Evolutionary conservation across 1,140 invertebrate species (phyloP).

Genomic region (Diabrotica undecimpunctata): DNA sequence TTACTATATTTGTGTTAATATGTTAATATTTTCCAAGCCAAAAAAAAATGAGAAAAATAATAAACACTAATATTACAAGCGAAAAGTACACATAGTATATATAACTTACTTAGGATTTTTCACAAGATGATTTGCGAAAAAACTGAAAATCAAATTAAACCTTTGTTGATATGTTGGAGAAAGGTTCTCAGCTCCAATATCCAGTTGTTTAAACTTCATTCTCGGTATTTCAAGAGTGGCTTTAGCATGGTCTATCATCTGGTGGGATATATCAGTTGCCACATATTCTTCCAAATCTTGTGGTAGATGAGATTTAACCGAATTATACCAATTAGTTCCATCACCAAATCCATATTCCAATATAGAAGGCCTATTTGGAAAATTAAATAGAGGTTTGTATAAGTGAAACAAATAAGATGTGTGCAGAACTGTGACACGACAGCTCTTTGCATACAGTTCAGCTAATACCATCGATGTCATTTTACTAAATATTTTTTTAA

Average conservation of each 20-base stretch:
- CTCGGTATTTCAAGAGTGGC: not conserved
- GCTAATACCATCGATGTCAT: too few relatives aligned
- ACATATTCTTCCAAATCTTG: not conserved
- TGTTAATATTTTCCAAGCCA: too few relatives aligned
- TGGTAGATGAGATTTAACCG: not conserved
- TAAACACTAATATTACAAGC: too few relatives aligned
- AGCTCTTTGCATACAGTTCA: too few relatives aligned
- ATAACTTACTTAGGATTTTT: not conserved
- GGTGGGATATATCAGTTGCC: not conserved
- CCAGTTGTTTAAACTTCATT: not conserved
- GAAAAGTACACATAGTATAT: too few relatives aligned
- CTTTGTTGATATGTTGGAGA: not conserved
- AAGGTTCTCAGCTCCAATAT: not conserved
- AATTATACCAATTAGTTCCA: not conserved
- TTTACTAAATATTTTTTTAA: too few relatives aligned
- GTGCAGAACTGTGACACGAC: too few relatives aligned
- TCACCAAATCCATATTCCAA: not conserved
- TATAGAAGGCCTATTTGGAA: not conserved
- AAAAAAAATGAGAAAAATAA: too few relatives aligned
- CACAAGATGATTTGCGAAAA: not conserved
- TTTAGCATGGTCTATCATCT: not conserved
- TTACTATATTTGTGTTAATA: too few relatives aligned
- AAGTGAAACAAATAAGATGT: too few relatives aligned
- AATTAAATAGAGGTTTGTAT: too few relatives aligned
- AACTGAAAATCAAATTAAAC: not conserved